Percentiles rank a stretch among this genome's conserved stretches.
These are phyloP conservation scores for Plebejus argus DNA, from an alignment of 2,888 invertebrate genomes.

Conservation along the genomic window DNA sequence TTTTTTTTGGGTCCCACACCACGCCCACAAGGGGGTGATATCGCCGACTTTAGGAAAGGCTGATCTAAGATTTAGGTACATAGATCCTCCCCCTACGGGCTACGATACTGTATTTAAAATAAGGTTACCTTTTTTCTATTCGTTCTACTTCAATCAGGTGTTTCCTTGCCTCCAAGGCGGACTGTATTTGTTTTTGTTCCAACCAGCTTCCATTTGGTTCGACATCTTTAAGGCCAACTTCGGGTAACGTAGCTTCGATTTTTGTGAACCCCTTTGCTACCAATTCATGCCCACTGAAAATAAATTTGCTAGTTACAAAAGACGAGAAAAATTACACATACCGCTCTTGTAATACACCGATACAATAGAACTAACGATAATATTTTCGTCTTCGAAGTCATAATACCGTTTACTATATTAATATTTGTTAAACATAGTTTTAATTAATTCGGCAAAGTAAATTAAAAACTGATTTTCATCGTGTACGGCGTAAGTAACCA, in stretches of 20 bases:
- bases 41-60: too few relatives aligned
- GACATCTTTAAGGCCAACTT: constrained; percentile 77
- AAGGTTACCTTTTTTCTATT: constrained; percentile 76
- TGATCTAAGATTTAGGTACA: too few relatives aligned
- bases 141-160: constrained; percentile 77
- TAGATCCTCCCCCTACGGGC: too few relatives aligned
- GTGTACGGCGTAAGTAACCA: background rate
- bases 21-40: too few relatives aligned
- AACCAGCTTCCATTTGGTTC: constrained; percentile 80
- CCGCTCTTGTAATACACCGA: background rate
- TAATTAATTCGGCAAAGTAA: background rate
- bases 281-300: constrained; percentile 63
- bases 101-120: background rate
- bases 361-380: constrained; percentile 54
- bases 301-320: background rate
- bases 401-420: constrained; percentile 34
- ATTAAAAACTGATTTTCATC: background rate
- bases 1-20: too few relatives aligned
- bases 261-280: constrained; percentile 69
- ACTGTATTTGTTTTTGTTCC: constrained; percentile 81
- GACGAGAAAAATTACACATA: background rate
- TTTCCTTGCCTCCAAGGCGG: constrained; percentile 76
- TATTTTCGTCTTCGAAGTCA: constrained; percentile 49
- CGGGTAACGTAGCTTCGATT: constrained; percentile 70
- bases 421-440: background rate